Evolutionary conservation across 2,888 invertebrate species (phyloP), one percentile per base, ranked within the genome.

Genomic region (Sceliomorpha sp.): DNA sequence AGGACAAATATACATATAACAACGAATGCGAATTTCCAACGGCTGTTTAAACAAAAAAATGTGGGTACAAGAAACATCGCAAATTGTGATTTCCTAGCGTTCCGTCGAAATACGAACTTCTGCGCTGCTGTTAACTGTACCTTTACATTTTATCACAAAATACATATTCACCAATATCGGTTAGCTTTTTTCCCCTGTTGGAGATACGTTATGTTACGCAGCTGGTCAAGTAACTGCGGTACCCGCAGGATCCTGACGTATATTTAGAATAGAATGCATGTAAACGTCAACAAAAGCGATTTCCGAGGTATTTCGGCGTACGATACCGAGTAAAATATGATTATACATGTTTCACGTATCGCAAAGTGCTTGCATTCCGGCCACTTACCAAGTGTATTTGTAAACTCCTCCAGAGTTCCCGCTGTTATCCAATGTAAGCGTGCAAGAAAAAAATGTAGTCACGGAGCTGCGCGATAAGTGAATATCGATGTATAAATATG

Each of bases 341-440:
- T 44, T 50, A 55, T 42, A 63, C 27, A 48, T 60, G 48, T 51
- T 56, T 9, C 26, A 26, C 63, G 50, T 66, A 66, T 66, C 59
- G 39, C 68, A 48, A 64, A 64, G 63, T 59, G 63, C 63, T 70
- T 42, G 58, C 63, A 58, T 70, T 53, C 59, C 64, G 50, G 50
- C 55, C 58, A 85, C 87, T 87, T 80, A 87, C 87, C 87, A 68
- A 86, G 77, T 37, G 83, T 83, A 67, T 87, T 86, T 64, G 85
- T 80, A 77, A 86, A 86, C 75, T 83, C 85, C 79, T 86, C 86
- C 79, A 83, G 71, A 64, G 80, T 76, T 71, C 80, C 85, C 58
- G 78, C 86, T 85, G 80, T 80, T 79, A 73, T 78, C 73, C 71
- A 64, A 71, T 62, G 77, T 59, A 75, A 78, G 80, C 81, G 78